Conservation (phyloP, 1,140 invertebrate species). For the Drosophila willistoni region DNA sequence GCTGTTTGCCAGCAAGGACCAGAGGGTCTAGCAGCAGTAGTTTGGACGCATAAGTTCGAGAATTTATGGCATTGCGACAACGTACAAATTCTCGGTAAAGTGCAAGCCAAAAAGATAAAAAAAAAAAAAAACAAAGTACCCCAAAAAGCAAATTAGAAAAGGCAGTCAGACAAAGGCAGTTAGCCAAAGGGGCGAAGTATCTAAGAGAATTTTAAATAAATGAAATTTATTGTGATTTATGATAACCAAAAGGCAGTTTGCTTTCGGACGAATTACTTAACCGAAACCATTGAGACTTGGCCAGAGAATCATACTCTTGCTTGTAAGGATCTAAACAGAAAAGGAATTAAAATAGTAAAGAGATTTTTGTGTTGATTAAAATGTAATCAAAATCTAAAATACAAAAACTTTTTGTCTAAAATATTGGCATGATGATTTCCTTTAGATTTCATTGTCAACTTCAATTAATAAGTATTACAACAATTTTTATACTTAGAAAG, state of each 20-base stretch:
- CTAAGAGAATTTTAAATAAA: conserved; percentile 50
- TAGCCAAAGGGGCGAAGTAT: conserved; percentile 10
- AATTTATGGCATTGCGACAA: conserved; percentile 78
- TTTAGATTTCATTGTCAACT: no score
- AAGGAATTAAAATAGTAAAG: no score
- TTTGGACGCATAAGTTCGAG: conserved; percentile 70
- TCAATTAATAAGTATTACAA: no score
- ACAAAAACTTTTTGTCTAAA: no score
- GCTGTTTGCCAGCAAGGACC: neutral
- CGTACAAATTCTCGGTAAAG: conserved; percentile 54
- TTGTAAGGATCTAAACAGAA: neutral
- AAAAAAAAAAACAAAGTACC: neutral
- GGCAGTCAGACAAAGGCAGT: conserved; percentile 11
- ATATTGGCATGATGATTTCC: no score
- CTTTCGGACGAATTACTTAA: conserved; percentile 4
- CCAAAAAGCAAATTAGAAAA: conserved; percentile 51
- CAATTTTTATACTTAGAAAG: no score
- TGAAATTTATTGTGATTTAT: conserved; percentile 16
- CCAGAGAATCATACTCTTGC: neutral
- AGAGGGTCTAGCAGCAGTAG: conserved; percentile 35
- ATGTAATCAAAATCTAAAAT: no score
- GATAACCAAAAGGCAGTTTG: conserved; percentile 8
- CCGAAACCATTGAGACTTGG: neutral
- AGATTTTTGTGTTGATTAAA: no score
- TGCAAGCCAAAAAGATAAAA: conserved; percentile 36